A percentile compares a stretch with the other conserved stretches of the same genome.
Conservation (phyloP, 2,888 invertebrate species). For the Helobdella robusta region DNA sequence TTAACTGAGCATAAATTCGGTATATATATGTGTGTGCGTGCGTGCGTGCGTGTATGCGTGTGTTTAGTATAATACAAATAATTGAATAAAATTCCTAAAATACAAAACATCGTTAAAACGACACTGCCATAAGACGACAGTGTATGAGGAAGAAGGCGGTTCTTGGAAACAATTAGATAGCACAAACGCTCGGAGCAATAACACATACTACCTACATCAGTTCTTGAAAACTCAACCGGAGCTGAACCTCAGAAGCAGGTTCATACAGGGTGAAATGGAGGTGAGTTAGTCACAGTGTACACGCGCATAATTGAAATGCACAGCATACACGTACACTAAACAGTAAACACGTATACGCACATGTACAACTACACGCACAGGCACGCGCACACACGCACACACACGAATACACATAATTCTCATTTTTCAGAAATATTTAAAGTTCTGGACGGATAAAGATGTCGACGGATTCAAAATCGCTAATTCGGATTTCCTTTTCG, state of each 20-base stretch:
- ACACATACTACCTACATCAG: constrained; percentile 32
- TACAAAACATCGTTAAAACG: no score
- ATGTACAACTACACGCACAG: no score
- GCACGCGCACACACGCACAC: not conserved
- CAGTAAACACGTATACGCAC: no score
- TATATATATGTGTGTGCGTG: not conserved
- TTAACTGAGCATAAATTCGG: not conserved
- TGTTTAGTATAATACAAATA: no score
- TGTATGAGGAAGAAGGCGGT: no score
- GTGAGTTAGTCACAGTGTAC: constrained; percentile 33
- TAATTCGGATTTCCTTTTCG: constrained; percentile 40
- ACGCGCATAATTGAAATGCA: not conserved
- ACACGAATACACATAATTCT: no score
- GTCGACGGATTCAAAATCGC: constrained; percentile 37
- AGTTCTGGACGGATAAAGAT: constrained; percentile 33
- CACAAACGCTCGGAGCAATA: constrained; percentile 12
- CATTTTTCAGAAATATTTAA: constrained; percentile 29
- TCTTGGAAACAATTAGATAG: no score
- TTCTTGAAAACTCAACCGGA: constrained; percentile 31
- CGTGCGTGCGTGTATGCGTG: not conserved
- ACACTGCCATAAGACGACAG: no score
- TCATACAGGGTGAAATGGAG: constrained; percentile 39
- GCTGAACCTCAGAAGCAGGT: constrained; percentile 33
- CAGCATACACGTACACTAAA: no score
- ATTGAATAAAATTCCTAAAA: no score